phyloP scores from a whole-genome alignment of 2,888 invertebrate genomes.

The Euproctis similis region DNA sequence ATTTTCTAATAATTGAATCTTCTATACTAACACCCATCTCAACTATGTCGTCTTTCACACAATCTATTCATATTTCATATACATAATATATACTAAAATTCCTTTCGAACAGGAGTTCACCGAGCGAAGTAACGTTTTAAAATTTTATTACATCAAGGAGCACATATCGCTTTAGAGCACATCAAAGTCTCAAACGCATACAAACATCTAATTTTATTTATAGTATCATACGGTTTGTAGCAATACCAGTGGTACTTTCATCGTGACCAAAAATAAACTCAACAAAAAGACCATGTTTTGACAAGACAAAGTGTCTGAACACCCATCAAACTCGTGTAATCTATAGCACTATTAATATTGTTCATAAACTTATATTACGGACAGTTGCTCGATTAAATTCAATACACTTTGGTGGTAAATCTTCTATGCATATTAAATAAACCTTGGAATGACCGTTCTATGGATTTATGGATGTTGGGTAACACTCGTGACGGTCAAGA shows the following conservation, averaged over 20 bases:
- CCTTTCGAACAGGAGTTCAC: too few relatives aligned
- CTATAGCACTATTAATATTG: conserved; percentile 40
- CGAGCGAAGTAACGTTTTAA: too few relatives aligned
- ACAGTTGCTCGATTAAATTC: conserved; percentile 61
- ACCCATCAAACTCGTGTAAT: conserved; percentile 27
- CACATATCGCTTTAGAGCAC: too few relatives aligned
- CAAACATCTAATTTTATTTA: conserved; percentile 3
- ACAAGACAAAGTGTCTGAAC: conserved; percentile 35
- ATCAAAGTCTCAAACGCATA: conserved; percentile 1
- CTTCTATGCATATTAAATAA: conserved; percentile 70
- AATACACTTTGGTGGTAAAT: conserved; percentile 65
- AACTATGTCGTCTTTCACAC: too few relatives aligned
- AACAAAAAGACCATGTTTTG: conserved; percentile 29
- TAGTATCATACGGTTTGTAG: conserved; percentile 1
- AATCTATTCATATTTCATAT: too few relatives aligned
- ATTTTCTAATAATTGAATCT: too few relatives aligned
- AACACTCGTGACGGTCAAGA: conserved; percentile 28
- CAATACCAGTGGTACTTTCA: conserved; percentile 7
- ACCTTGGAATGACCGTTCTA: conserved; percentile 48
- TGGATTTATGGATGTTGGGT: conserved; percentile 54
- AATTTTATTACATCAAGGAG: too few relatives aligned
- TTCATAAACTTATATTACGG: conserved; percentile 56
- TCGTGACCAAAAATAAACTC: conserved; percentile 18
- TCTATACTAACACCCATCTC: too few relatives aligned
- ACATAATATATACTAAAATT: too few relatives aligned